Conservation (phyloP, 2,113 vertebrate genomes). For the Chroicocephalus ridibundus region DNA sequence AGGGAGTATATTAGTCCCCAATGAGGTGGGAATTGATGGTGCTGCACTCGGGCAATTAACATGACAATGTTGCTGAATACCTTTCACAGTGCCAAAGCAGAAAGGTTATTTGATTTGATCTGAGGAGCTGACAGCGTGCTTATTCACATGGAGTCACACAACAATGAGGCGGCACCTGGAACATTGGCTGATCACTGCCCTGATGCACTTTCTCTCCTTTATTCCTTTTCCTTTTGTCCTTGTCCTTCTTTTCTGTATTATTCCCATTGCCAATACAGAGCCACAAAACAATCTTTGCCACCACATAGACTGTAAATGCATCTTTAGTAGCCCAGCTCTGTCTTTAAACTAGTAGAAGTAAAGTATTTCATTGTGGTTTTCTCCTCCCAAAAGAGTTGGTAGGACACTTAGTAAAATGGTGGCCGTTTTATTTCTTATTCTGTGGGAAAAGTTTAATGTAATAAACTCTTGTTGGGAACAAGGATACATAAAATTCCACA, state of each 20-base stretch:
- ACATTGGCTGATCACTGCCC: not conserved
- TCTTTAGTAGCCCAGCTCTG: not conserved
- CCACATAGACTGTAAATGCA: not conserved
- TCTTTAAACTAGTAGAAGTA: not conserved
- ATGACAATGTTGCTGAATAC: not conserved
- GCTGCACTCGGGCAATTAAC: not conserved
- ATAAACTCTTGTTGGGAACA: not conserved
- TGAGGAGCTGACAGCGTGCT: not conserved
- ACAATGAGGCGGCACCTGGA: not conserved
- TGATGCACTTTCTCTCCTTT: not conserved
- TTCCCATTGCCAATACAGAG: not conserved
- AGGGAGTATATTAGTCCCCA: not conserved
- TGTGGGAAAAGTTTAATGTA: not conserved
- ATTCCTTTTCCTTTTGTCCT: not conserved
- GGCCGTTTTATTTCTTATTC: not conserved
- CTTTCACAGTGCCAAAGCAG: not conserved
- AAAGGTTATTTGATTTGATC: not conserved
- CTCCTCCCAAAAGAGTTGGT: not conserved
- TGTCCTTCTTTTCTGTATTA: not conserved
- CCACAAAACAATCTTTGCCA: not conserved
- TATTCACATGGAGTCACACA: not conserved
- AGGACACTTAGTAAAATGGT: not conserved
- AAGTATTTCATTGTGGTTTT: not conserved
- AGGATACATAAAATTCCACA: not conserved
- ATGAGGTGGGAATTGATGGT: not conserved